Base-by-base conservation (phyloP, 2,888 invertebrate genomes). In the Drosophila fulvimacula region DNA sequence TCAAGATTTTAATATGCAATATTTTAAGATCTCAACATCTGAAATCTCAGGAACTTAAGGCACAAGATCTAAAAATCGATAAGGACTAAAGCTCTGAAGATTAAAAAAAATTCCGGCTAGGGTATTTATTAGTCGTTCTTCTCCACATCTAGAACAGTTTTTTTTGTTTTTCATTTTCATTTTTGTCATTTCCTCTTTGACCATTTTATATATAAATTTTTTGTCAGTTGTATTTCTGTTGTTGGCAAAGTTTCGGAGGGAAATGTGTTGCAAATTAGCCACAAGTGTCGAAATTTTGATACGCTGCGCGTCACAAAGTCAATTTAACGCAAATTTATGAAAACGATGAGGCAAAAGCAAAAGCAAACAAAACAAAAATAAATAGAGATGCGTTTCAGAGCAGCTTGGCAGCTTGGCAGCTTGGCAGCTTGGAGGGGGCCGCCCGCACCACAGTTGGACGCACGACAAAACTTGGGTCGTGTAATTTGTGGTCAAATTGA, bases 261-360 rank as follows among this genome's bases (percentile, higher is more conserved):
- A 75, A 79, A 79, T 79, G 83, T 81, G 86, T 81, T 53, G 73
- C 81, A 86, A 83, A 83, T 86, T 83, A 86, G 86, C 81, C 82
- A 63, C 68, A 80, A 83, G 80, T 86, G 79, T 79, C 82, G 79
- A 73, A 75, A 69, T 74, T 77, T 57, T 56, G 41, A 63, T 44
- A 30, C 57, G 57, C 55, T 44, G 44, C 68, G 75, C 72, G 65
- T 77, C 65, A 60, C 24, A 69, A 73, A 76, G 77, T 77, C 77
- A 72, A 80, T 81, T 77, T 65, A 73, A 79, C 56, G 55, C 62
- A 83, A 83, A 83, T 86, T 83, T 79, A 81, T 81, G 77, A 73
- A 82, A 81, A 77, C 65, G 52, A 59, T 57, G 27, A 39, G 53
- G 21, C 17, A 44, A 38, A 53, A 46, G 10, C 49, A 34, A 51